phyloP scores from a whole-genome alignment of 2,888 invertebrate species.

The Dascillus cervinus region DNA sequence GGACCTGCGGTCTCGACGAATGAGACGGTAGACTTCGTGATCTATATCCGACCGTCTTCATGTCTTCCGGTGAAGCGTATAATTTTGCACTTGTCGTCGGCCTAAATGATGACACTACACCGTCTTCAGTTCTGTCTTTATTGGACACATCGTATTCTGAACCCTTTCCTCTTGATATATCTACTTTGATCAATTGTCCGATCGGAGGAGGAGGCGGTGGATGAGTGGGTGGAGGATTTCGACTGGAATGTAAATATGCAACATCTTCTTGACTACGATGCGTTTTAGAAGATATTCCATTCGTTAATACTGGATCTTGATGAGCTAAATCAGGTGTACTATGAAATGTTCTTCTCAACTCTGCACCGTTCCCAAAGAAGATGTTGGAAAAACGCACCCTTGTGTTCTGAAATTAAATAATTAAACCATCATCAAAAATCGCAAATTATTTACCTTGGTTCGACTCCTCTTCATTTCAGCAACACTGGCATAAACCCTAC shows the following conservation, averaged over 20 bases:
- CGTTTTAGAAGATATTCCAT: conserved; percentile 37
- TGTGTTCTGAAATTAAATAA: conserved; percentile 43
- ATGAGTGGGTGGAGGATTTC: conserved; percentile 62
- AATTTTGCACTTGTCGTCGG: conserved; percentile 79
- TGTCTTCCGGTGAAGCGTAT: conserved; percentile 82
- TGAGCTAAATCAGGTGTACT: conserved; percentile 79
- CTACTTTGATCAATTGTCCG: conserved; percentile 64
- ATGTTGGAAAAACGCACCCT: conserved; percentile 45
- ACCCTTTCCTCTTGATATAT: conserved; percentile 39
- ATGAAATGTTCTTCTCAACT: conserved; percentile 75
- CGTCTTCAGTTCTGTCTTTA: conserved; percentile 32
- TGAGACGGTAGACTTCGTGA: conserved; percentile 49
- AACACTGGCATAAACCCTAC: conserved; percentile 82
- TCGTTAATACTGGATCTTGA: conserved; percentile 30
- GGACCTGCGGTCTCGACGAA: conserved; percentile 49
- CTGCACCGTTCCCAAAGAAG: conserved; percentile 41
- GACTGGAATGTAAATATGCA: conserved; percentile 32
- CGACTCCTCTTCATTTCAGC: conserved; percentile 90
- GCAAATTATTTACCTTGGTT: conserved; percentile 44
- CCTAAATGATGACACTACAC: conserved; percentile 80
- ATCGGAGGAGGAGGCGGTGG: conserved; percentile 67
- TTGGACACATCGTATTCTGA: conserved; percentile 33
- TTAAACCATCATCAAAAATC: conserved; percentile 1
- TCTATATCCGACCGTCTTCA: conserved; percentile 63
- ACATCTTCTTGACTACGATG: conserved; percentile 69